Conservation (phyloP, 2,113 vertebrate genomes). For the Aspiorhynchus laticeps region DNA sequence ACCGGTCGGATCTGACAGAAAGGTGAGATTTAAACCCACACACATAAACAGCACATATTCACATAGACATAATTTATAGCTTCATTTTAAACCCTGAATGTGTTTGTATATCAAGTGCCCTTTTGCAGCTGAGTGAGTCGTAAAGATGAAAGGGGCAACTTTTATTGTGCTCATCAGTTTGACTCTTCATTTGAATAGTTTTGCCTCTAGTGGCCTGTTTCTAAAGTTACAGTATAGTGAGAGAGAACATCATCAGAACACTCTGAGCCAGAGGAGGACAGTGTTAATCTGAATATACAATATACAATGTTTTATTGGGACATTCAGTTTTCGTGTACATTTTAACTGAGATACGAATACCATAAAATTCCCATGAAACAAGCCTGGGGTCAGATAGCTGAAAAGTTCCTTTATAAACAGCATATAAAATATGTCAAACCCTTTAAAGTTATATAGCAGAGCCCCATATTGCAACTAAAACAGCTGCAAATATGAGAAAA, state of each 20-base stretch:
- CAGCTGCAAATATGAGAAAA: neutral
- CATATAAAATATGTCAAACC: neutral
- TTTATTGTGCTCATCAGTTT: conserved; percentile 29
- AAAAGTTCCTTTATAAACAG: neutral
- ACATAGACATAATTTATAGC: conserved; percentile 21
- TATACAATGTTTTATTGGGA: neutral
- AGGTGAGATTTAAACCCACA: conserved; percentile 39
- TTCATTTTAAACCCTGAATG: conserved; percentile 27
- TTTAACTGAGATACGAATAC: neutral
- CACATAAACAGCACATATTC: conserved; percentile 1
- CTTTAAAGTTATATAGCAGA: neutral
- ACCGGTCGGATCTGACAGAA: conserved; percentile 40
- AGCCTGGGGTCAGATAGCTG: neutral
- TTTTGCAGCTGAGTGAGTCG: conserved; percentile 11
- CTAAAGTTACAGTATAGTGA: conserved; percentile 46
- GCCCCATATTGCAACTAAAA: neutral
- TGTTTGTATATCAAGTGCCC: conserved; percentile 34
- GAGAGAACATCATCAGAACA: neutral
- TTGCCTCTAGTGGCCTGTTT: conserved; percentile 39
- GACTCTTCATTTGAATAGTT: conserved; percentile 51
- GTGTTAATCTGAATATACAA: neutral
- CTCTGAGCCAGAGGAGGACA: neutral
- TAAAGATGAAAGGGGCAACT: conserved; percentile 39
- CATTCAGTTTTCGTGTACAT: neutral
- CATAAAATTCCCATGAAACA: neutral